Percentiles rank a stretch among this genome's conserved stretches.
phyloP scores from a whole-genome alignment of 2,888 invertebrate genomes.

The Busseola fusca region DNA sequence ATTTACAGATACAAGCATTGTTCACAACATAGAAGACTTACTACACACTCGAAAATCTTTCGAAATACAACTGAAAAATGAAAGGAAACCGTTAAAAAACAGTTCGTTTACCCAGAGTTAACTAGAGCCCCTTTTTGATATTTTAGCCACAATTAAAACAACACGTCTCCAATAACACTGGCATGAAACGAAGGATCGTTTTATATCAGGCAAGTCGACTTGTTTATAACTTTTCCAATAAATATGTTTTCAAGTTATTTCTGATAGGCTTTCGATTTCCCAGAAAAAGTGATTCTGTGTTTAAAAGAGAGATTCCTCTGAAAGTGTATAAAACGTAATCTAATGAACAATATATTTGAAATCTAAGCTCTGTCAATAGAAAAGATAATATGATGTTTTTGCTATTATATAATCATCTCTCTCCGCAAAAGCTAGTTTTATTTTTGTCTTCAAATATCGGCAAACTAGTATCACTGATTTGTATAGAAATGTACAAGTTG shows the following conservation, averaged over 20 bases:
- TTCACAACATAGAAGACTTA: neutral
- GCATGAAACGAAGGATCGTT: constrained; percentile 49
- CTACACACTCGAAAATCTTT: neutral
- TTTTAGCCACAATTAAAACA: constrained; percentile 68
- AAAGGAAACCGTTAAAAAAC: constrained; percentile 48
- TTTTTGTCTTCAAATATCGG: constrained; percentile 9
- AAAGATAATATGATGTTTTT: constrained; percentile 30
- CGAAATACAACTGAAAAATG: constrained; percentile 5
- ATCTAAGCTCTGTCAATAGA: constrained; percentile 3
- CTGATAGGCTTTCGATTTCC: constrained; percentile 16
- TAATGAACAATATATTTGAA: constrained; percentile 39
- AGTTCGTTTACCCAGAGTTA: constrained; percentile 44
- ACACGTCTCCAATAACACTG: constrained; percentile 58
- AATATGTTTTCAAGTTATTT: constrained; percentile 10
- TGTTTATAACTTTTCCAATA: constrained; percentile 33
- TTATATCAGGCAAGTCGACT: constrained; percentile 23
- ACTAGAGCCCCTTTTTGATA: constrained; percentile 61
- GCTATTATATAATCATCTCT: constrained; percentile 10
- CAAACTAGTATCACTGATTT: neutral
- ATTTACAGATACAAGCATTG: neutral
- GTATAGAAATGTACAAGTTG: constrained; percentile 5
- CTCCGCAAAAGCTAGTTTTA: neutral
- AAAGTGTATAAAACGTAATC: constrained; percentile 17
- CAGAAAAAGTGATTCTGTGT: constrained; percentile 7
- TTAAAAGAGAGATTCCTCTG: constrained; percentile 34